These are phyloP conservation scores for Momotus momota DNA, from an alignment of 2,797 vertebrate species.

Conservation along the genomic window DNA sequence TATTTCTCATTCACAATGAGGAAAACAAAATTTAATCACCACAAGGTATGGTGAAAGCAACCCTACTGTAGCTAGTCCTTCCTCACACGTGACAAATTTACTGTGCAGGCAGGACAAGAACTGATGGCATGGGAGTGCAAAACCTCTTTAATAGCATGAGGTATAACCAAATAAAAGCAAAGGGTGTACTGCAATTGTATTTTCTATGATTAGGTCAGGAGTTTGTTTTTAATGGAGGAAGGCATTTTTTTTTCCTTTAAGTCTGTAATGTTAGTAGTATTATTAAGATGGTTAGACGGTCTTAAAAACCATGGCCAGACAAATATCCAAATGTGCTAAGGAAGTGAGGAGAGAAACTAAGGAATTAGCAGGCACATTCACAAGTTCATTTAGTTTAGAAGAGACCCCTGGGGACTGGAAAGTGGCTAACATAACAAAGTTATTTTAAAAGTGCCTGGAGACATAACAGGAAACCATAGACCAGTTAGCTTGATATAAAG, in stretches of 20 bases:
- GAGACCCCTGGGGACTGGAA: conserved; percentile 68
- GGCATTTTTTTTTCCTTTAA: background rate
- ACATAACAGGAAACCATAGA: conserved; percentile 68
- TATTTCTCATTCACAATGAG: background rate
- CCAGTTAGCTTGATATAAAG: conserved; percentile 63
- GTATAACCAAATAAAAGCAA: conserved; percentile 6
- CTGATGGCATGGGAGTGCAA: background rate
- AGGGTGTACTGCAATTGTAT: background rate
- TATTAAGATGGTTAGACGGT: conserved; percentile 30
- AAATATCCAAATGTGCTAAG: conserved; percentile 41
- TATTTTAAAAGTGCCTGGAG: conserved; percentile 68
- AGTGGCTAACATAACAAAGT: conserved; percentile 56
- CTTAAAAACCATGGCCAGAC: conserved; percentile 37
- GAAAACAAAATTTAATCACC: background rate
- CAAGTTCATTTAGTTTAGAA: conserved; percentile 73
- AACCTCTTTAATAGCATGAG: background rate
- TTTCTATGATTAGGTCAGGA: background rate
- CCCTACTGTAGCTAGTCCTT: background rate
- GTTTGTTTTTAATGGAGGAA: conserved; percentile 18
- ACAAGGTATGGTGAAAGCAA: background rate
- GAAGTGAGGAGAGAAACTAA: conserved; percentile 54
- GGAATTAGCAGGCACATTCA: conserved; percentile 68
- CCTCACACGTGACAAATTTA: background rate
- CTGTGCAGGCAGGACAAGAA: background rate
- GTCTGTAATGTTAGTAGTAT: background rate